Evolutionary conservation across 2,113 vertebrate genomes (phyloP), one percentile per base, ranked within the genome.

Genomic region (Sapayoa aenigma): DNA sequence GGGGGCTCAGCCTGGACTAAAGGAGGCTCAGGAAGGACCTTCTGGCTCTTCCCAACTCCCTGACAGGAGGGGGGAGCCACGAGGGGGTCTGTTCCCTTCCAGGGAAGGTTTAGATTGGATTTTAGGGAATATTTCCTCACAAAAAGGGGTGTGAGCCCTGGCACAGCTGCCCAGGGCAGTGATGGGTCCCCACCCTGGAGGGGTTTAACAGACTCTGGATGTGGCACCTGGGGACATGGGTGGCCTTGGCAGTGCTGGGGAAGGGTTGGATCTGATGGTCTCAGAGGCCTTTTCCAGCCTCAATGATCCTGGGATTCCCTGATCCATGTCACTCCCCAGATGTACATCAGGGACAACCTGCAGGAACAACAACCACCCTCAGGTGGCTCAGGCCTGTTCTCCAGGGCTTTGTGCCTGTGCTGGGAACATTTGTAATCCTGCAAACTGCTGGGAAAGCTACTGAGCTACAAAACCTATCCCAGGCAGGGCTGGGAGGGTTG

Each of bases 141-240:
- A 4, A 5, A 59, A 60, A 10, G 21, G 25, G 1, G 4, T 4
- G 2, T 6, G 9, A 7, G 1, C 2, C 31, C 21, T 74, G 44
- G 44, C 52, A 28, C 52, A 67, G 66, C 20, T 63, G 49, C 10
- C 27, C 59, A 66, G 86, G 42, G 59, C 42, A 58, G 31, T 0
- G 31, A 5, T 9, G 37, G 18, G 81, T 21, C 6, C 27, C 27
- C 19, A 14, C 10, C 14, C 50, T 66, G 33, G 44, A 52, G 8
- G 44, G 14, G 14, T 50, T 50, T 44, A 9, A 33, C 19, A 81
- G 37, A 14, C 14, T 58, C 31, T 6, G 14, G 11, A 58, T 16
- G 52, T 37, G 59, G 37, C 59, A 44, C 37, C 1, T 44, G 68
- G 44, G 68, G 50, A 56, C 31, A 4, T 1, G 25, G 20, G 30